phyloP scores from a whole-genome alignment of 2,888 invertebrate species.

The Aporophyla lueneburgensis region DNA sequence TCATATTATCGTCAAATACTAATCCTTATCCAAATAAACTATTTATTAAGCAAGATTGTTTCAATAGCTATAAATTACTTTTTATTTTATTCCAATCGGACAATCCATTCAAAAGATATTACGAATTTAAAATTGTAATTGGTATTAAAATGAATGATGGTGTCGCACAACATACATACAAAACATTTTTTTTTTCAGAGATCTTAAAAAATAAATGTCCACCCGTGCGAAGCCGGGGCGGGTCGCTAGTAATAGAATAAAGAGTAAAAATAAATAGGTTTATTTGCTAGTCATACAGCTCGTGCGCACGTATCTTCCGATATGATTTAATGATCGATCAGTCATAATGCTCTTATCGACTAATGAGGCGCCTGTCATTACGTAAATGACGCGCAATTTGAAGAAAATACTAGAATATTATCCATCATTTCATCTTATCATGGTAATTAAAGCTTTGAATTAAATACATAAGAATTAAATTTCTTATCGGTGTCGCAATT shows the following conservation, averaged over 20 bases:
- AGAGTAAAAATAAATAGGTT: neutral
- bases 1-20: too few species aligned
- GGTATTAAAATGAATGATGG: too few species aligned
- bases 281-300: neutral
- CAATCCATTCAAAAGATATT: too few species aligned
- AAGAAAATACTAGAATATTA: conserved; percentile 20
- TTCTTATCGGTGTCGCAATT: neutral
- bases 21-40: too few species aligned
- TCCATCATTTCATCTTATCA: neutral
- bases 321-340: conserved; percentile 16
- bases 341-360: conserved; percentile 23
- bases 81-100: too few species aligned
- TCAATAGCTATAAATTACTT: too few species aligned
- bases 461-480: conserved; percentile 1
- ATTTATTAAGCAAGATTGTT: too few species aligned
- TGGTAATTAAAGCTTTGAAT: neutral
- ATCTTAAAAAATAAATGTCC: too few species aligned
- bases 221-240: too few species aligned
- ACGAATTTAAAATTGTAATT: too few species aligned
- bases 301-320: conserved; percentile 14
- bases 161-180: too few species aligned
- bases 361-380: conserved; percentile 21
- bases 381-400: neutral
- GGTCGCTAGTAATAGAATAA: neutral
- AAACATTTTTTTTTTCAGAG: too few species aligned